These are phyloP conservation scores for Dorcus parallelipipedus DNA, from an alignment of 2,888 invertebrate genomes.

Conservation along the genomic window DNA sequence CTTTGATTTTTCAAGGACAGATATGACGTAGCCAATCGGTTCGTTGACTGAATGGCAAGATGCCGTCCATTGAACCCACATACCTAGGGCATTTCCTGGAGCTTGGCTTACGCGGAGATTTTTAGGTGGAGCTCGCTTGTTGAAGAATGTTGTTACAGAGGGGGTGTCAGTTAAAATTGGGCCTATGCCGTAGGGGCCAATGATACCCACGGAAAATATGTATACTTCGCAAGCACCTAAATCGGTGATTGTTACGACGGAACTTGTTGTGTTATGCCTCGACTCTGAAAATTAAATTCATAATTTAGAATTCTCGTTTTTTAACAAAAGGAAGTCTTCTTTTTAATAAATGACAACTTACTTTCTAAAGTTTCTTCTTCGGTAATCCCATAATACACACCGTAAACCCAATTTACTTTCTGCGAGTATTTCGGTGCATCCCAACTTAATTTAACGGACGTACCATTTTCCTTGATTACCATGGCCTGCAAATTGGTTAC, in stretches of 20 bases:
- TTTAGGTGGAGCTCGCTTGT: conserved; percentile 68
- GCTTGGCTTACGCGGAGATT: conserved; percentile 54
- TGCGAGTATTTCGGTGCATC: conserved; percentile 56
- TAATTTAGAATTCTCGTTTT: background rate
- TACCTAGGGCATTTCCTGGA: conserved; percentile 42
- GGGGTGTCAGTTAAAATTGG: conserved; percentile 52
- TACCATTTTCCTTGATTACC: conserved; percentile 55
- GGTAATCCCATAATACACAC: conserved; percentile 65
- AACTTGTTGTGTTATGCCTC: conserved; percentile 52
- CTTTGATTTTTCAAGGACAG: conserved; percentile 34
- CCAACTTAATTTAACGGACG: conserved; percentile 67
- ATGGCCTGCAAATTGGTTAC: conserved; percentile 48
- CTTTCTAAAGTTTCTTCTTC: conserved; percentile 59
- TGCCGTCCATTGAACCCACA: conserved; percentile 69
- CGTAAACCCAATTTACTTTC: conserved; percentile 63
- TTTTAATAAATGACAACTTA: conserved; percentile 30
- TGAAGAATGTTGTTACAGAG: conserved; percentile 59
- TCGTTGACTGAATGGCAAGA: conserved; percentile 58
- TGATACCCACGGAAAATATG: conserved; percentile 65
- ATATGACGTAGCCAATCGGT: conserved; percentile 60
- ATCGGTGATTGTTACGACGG: conserved; percentile 56
- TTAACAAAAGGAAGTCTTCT: too few species aligned
- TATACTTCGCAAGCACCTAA: conserved; percentile 74
- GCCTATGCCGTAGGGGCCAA: conserved; percentile 63
- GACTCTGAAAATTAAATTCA: conserved; percentile 45